These are phyloP conservation scores for Siniperca obscura DNA, from an alignment of 2,797 vertebrate genomes.

Conservation along the genomic window DNA sequence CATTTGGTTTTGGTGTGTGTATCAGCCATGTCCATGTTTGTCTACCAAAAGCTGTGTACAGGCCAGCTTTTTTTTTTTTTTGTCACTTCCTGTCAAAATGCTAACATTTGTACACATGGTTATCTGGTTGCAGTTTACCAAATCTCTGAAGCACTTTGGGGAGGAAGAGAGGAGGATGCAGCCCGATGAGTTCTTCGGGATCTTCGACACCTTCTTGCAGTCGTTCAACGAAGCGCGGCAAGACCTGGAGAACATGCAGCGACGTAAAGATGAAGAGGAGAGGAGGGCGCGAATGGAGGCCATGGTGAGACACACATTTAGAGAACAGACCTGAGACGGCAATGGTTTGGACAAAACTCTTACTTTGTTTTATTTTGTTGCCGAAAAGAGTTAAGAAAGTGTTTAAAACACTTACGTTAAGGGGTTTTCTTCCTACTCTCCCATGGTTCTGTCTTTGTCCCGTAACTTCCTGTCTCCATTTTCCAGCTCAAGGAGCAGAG, in stretches of 20 bases:
- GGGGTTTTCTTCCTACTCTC: not conserved
- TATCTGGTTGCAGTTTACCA: slow-evolving; percentile 87
- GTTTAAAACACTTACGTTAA: not conserved
- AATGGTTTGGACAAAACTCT: not conserved
- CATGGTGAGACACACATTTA: slow-evolving; percentile 87
- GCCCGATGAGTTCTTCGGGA: slow-evolving; percentile 99
- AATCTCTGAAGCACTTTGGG: slow-evolving; percentile 95
- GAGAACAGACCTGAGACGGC: not conserved
- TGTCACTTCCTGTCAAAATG: not conserved
- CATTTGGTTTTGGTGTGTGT: not conserved
- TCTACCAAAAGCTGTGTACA: not conserved
- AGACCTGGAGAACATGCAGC: slow-evolving; percentile 96
- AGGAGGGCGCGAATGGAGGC: slow-evolving; percentile 94
- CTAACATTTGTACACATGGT: not conserved
- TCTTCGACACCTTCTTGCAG: slow-evolving; percentile 96
- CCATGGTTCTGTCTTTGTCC: not conserved
- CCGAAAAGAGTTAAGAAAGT: too few species aligned
- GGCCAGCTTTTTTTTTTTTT: not conserved
- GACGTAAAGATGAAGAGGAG: slow-evolving; percentile 97
- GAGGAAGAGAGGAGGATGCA: slow-evolving; percentile 93
- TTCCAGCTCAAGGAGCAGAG: slow-evolving; percentile 95
- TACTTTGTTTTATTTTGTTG: not conserved
- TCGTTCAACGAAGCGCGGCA: slow-evolving; percentile 94
- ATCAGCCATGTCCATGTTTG: not conserved
- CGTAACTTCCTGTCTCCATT: slow-evolving; percentile 7